These are phyloP conservation scores for Ephydatia muelleri DNA, from an alignment of 37 sponge, comb jelly and placozoan genomes.

Conservation along the genomic window DNA sequence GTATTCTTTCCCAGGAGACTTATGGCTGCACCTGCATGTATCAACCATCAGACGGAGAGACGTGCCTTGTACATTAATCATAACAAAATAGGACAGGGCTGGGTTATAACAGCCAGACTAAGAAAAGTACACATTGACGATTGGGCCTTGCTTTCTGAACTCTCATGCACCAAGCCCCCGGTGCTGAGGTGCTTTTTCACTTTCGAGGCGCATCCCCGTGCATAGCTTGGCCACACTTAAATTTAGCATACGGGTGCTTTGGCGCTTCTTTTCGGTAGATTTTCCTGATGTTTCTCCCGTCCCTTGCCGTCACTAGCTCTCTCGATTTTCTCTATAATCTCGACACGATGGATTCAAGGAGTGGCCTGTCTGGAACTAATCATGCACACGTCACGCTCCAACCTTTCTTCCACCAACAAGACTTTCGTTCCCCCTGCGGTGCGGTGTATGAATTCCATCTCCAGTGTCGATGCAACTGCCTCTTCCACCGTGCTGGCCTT, in stretches of 20 bases:
- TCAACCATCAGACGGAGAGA: not conserved
- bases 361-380: too few relatives aligned
- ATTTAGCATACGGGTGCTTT: slow-evolving; percentile 3
- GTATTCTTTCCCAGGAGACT: not conserved
- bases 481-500: slow-evolving; percentile 10
- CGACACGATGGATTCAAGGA: too few relatives aligned
- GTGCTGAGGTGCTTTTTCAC: not conserved
- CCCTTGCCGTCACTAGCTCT: not conserved
- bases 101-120: not conserved
- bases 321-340: not conserved
- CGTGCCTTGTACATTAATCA: not conserved
- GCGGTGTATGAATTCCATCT: slow-evolving; percentile 18
- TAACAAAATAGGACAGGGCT: not conserved
- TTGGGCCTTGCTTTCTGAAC: not conserved
- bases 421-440: too few relatives aligned
- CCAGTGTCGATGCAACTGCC: slow-evolving; percentile 26
- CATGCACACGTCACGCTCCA: too few relatives aligned
- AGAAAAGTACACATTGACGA: not conserved
- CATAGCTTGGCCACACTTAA: slow-evolving; percentile 5
- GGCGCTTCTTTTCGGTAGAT: not conserved
- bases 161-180: not conserved
- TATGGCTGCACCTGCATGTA: slow-evolving; percentile 6
- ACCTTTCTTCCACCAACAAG: too few relatives aligned
- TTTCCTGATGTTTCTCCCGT: not conserved
- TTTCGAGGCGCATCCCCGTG: slow-evolving; percentile 2